A percentile compares a stretch with the other conserved stretches of the same genome.
Evolutionary conservation across 2,797 vertebrate genomes (phyloP).

Genomic region (Babyrousa celebensis): DNA sequence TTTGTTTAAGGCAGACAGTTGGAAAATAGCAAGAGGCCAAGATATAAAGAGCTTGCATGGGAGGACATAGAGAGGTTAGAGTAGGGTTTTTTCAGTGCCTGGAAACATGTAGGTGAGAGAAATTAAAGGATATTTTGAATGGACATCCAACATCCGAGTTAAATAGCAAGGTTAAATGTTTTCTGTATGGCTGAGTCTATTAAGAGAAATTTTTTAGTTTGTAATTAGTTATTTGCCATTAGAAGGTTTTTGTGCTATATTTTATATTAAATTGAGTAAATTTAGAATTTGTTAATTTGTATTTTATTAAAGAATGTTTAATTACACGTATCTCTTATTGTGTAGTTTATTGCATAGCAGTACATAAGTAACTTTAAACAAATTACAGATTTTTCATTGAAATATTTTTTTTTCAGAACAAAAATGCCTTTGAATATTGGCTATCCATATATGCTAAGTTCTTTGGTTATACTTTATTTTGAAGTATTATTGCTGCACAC

Average conservation of each 20-base stretch:
- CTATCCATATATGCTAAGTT: neutral
- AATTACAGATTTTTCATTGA: conserved; percentile 45
- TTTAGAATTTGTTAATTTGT: conserved; percentile 61
- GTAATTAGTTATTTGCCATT: conserved; percentile 61
- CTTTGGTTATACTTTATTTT: neutral
- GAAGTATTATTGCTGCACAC: conserved; percentile 43
- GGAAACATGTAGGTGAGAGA: conserved; percentile 48
- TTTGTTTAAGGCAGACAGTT: conserved; percentile 83
- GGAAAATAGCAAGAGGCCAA: conserved; percentile 79
- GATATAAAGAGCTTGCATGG: conserved; percentile 61
- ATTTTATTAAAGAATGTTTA: conserved; percentile 53
- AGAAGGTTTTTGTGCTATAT: conserved; percentile 53
- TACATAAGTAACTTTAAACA: conserved; percentile 66
- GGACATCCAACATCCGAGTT: neutral
- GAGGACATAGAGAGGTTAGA: conserved; percentile 46
- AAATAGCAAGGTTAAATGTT: conserved; percentile 66
- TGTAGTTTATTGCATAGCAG: conserved; percentile 23
- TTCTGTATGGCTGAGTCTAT: conserved; percentile 58
- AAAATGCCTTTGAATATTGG: conserved; percentile 62
- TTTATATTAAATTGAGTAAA: conserved; percentile 32
- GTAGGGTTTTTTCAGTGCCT: conserved; percentile 50
- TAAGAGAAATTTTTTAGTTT: conserved; percentile 59
- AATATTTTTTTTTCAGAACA: conserved; percentile 36
- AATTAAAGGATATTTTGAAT: conserved; percentile 56
- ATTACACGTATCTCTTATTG: conserved; percentile 23